A percentile compares a stretch with the other conserved stretches of the same genome.
Evolutionary conservation across 2,113 vertebrate species (phyloP).

Genomic region (Prinia subflava): DNA sequence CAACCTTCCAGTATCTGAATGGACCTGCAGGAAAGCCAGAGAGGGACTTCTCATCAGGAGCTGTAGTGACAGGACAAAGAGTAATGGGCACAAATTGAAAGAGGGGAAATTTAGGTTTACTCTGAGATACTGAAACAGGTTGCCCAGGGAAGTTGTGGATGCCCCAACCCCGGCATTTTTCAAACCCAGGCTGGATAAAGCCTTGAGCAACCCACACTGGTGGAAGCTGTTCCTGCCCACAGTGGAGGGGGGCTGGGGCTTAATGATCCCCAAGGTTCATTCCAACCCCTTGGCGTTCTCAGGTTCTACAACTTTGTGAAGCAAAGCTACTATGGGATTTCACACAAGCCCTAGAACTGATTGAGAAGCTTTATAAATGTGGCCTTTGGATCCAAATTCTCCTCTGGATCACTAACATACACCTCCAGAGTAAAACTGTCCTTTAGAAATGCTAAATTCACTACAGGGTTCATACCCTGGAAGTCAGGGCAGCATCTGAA

Average conservation of each 20-base stretch:
- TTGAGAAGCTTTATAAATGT: background rate
- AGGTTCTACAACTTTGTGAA: background rate
- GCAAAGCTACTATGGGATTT: background rate
- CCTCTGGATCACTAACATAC: background rate
- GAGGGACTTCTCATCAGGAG: background rate
- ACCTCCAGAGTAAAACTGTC: background rate
- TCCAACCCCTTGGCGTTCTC: background rate
- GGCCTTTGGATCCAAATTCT: background rate
- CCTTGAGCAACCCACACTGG: background rate
- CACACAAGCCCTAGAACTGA: background rate
- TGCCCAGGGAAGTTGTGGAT: background rate
- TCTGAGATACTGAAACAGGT: background rate
- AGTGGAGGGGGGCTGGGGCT: rapidly evolving
- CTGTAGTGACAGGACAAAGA: background rate
- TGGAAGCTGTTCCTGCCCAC: background rate
- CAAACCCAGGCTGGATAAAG: background rate
- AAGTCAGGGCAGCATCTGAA: background rate
- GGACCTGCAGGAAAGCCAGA: background rate
- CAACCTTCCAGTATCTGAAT: background rate
- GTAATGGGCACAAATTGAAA: background rate
- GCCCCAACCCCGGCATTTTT: background rate
- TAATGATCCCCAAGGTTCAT: background rate
- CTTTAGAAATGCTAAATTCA: background rate
- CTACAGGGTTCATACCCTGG: background rate
- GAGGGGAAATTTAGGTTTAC: background rate